Evolutionary conservation across 2,888 invertebrate species (phyloP), one percentile per base, ranked within the genome.

Genomic region (Girardia tigrina): DNA sequence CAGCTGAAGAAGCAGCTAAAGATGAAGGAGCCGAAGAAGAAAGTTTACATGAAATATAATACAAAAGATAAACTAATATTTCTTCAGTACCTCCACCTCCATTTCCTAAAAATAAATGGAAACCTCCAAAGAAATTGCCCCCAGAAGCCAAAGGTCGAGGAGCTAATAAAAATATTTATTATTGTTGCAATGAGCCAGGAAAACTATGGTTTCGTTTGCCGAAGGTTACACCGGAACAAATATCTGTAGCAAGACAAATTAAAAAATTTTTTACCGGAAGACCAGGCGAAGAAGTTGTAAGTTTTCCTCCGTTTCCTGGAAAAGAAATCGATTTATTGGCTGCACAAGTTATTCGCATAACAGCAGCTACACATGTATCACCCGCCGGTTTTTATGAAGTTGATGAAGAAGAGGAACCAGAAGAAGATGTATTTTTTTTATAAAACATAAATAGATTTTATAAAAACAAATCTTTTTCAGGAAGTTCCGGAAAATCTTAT

Each of bases 261-360:
- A 88, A 88, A 79, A 89, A 89, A 79, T 88, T 87, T 79, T 89
- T 92, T 80, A 91, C 91, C 0, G 93, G 93, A 0, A 87, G 90
- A 79, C 85, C 92, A 75, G 89, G 90, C 74, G 87, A 89, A 0
- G 88, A 89, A 82, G 89, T 91, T 6, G 81, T 87, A 70, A 87
- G 89, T 0, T 91, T 88, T 84, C 92, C 92, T 0, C 88, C 88
- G 27, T 93, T 91, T 85, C 89, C 90, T 0, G 92, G 93, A n/a
- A 88, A 87, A 56, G 93, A 94, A 85, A 87, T 87, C 27, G 88
- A 92, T 84, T 91, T 89, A 83, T 85, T 94, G 74, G 87, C 92
- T 73, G 90, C 91, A 0, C 90, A 91, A 85, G 89, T 94, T 77
- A 90, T 89, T 0, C 88, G 93, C 77, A 91, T 93, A 79, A 77